These are phyloP conservation scores for Antheraea assamensis DNA, from an alignment of 2,888 invertebrate species.

Conservation along the genomic window DNA sequence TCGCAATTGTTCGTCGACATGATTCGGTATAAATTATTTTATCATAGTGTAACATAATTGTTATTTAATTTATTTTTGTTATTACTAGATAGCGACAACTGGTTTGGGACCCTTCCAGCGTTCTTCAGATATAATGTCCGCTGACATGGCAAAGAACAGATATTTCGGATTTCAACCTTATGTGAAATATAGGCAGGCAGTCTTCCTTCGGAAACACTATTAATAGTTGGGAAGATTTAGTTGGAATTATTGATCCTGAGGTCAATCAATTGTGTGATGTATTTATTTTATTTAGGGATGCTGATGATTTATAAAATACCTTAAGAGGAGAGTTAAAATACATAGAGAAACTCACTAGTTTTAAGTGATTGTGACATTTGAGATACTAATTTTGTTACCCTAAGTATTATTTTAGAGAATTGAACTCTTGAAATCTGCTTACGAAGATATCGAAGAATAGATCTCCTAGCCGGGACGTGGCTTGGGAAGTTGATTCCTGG, in stretches of 20 bases:
- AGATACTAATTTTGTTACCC: conserved; percentile 4
- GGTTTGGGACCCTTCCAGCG: conserved; percentile 50
- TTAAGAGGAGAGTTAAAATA: neutral
- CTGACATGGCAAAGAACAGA: conserved; percentile 75
- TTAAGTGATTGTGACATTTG: neutral
- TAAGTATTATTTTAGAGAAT: conserved; percentile 46
- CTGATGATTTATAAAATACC: neutral
- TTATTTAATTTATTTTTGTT: conserved; percentile 15
- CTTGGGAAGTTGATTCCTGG: conserved; percentile 90
- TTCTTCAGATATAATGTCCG: conserved; percentile 49
- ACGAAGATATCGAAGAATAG: conserved; percentile 89
- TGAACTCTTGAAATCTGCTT: conserved; percentile 48
- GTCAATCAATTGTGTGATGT: conserved; percentile 34
- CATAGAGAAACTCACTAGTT: neutral
- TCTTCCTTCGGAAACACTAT: conserved; percentile 88
- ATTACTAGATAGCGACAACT: conserved; percentile 48
- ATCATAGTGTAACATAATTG: neutral
- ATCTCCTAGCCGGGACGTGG: conserved; percentile 93
- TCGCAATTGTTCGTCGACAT: neutral
- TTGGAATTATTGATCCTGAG: conserved; percentile 44
- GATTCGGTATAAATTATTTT: neutral
- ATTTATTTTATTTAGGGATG: neutral
- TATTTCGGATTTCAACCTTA: conserved; percentile 93
- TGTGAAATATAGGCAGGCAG: conserved; percentile 89
- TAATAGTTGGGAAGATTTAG: conserved; percentile 61